A percentile compares a stretch with the other conserved stretches of the same genome.
Conservation (phyloP, 2,113 vertebrate species). For the Pseudorhombus dupliciocellatus region DNA sequence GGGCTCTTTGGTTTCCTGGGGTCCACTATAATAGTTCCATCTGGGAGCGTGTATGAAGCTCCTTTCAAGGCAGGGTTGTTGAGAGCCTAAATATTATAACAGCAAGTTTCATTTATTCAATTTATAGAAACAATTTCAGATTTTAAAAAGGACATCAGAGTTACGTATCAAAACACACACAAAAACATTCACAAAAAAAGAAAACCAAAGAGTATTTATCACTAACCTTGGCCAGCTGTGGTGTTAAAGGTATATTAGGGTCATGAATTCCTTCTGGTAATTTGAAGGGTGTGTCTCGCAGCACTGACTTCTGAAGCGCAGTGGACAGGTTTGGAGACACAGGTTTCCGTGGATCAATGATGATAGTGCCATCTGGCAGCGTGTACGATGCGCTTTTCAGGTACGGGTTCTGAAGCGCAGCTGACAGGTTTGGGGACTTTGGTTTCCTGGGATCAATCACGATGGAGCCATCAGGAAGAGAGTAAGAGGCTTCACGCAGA, state of each 20-base stretch:
- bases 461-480: constrained; percentile 76
- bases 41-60: constrained; percentile 70
- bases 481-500: constrained; percentile 67
- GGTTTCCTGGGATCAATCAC: constrained; percentile 63
- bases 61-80: constrained; percentile 68
- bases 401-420: constrained; percentile 78
- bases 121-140: neutral
- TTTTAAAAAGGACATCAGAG: neutral
- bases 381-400: constrained; percentile 78
- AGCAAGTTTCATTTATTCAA: constrained; percentile 12
- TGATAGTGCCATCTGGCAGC: constrained; percentile 78
- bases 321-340: constrained; percentile 70
- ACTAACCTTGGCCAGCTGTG: constrained; percentile 66
- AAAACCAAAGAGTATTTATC: neutral
- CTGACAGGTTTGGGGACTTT: constrained; percentile 70
- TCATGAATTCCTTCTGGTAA: constrained; percentile 73
- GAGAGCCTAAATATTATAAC: constrained; percentile 63
- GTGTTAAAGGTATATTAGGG: constrained; percentile 65
- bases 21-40: constrained; percentile 77
- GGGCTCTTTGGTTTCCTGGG: constrained; percentile 74
- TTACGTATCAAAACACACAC: neutral
- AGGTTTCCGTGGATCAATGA: constrained; percentile 76
- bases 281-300: constrained; percentile 66
- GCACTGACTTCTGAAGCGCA: constrained; percentile 72
- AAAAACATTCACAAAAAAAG: neutral